A percentile compares a stretch with the other conserved stretches of the same genome.
phyloP scores from a whole-genome alignment of 2,113 vertebrate species.

The Chaenogobius annularis region DNA sequence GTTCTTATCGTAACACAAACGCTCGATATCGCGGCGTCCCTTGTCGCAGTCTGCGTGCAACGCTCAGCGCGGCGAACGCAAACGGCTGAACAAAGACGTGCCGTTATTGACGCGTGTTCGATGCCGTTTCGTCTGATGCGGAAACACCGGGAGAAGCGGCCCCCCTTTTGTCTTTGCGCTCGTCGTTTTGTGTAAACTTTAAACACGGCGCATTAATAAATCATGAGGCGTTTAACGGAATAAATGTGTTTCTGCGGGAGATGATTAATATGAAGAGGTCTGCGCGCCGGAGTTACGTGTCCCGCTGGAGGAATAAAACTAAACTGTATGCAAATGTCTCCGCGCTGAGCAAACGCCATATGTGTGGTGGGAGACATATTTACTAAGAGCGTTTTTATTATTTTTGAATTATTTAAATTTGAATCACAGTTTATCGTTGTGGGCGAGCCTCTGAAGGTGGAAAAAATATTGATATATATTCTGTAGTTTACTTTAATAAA shows the following conservation, averaged over 20 bases:
- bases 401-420: too few relatives aligned
- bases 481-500: too few relatives aligned
- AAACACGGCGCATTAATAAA: slow-evolving; percentile 1
- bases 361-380: neutral
- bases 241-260: neutral
- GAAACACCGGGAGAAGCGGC: neutral
- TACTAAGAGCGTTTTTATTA: neutral
- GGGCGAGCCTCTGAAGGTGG: too few relatives aligned
- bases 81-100: too few relatives aligned
- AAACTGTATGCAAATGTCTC: neutral
- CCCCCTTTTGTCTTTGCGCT: neutral
- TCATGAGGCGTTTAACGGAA: neutral
- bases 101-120: neutral
- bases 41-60: too few relatives aligned
- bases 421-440: too few relatives aligned
- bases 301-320: neutral
- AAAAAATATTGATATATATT: too few relatives aligned
- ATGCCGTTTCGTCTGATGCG: neutral
- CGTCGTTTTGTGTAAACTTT: neutral
- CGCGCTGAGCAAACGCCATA: neutral
- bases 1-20: too few relatives aligned
- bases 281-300: neutral
- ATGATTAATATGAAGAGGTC: neutral
- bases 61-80: too few relatives aligned
- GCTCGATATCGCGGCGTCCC: too few relatives aligned